A percentile compares a stretch with the other conserved stretches of the same genome.
phyloP scores from a whole-genome alignment of 1,140 invertebrate species.

The Teleopsis dalmanni region DNA sequence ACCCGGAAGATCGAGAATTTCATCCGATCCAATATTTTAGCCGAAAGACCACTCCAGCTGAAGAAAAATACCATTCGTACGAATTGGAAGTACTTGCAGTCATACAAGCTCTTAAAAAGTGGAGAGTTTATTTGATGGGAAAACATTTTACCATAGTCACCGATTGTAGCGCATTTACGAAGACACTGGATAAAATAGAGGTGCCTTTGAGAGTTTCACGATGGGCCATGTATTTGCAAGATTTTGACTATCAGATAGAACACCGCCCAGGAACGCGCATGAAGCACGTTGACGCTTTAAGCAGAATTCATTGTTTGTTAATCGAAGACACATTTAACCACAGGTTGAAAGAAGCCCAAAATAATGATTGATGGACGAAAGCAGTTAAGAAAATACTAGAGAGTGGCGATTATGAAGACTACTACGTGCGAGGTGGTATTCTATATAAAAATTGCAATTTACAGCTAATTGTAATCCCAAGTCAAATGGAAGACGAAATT shows the following conservation, averaged over 20 bases:
- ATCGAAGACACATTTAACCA: neutral
- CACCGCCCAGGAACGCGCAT: conserved; percentile 1
- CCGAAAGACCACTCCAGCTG: no score
- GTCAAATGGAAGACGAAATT: neutral
- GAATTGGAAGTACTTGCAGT: no score
- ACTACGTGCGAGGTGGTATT: neutral
- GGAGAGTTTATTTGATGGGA: conserved; percentile 8
- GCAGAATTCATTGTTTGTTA: no score
- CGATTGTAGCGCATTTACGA: no score
- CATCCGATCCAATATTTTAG: no score
- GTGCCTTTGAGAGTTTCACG: conserved; percentile 3
- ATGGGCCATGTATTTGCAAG: conserved; percentile 7
- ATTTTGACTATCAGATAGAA: no score
- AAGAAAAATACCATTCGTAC: no score
- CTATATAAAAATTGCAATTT: neutral
- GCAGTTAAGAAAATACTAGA: no score
- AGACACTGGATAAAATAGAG: conserved; percentile 4
- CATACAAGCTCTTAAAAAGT: conserved; percentile 8
- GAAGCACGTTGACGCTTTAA: conserved; percentile 8
- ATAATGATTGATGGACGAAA: no score
- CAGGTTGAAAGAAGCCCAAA: neutral
- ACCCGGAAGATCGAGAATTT: no score
- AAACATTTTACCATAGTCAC: conserved; percentile 11
- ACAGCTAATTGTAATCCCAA: neutral
- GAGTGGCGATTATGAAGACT: no score